phyloP scores from a whole-genome alignment of 30 jellyfish, hydroid and myxozoan genomes.

The Aurelia aurita region DNA sequence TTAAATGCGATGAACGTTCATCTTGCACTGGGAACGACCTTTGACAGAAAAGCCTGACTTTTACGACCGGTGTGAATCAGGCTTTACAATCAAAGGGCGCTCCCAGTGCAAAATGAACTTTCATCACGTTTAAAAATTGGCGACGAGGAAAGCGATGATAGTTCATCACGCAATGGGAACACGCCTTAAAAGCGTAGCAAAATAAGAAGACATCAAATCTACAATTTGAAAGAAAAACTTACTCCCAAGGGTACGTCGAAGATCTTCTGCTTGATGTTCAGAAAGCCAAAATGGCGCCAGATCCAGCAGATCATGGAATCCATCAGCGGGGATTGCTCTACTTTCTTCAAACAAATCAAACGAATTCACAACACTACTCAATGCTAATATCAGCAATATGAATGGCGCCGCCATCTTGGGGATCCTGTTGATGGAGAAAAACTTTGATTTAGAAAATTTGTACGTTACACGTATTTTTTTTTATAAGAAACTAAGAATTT shows the following conservation, averaged over 20 bases:
- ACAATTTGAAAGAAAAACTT: not conserved
- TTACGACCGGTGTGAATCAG: no score
- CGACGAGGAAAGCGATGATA: not conserved
- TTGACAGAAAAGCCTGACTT: no score
- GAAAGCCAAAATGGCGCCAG: conserved; percentile 19
- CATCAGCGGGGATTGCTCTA: conserved; percentile 6
- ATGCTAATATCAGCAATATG: not conserved
- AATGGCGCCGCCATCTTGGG: not conserved
- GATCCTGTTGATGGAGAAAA: not conserved
- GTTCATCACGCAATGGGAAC: no score
- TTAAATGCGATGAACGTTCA: no score
- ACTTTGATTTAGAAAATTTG: no score
- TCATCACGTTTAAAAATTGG: no score
- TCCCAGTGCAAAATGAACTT: no score
- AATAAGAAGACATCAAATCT: not conserved
- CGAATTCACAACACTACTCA: not conserved
- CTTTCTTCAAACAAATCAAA: conserved; percentile 8
- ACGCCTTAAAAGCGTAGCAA: not conserved
- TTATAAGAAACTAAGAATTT: no score
- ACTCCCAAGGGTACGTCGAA: conserved; percentile 5
- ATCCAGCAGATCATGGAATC: conserved; percentile 22
- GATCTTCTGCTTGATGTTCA: not conserved
- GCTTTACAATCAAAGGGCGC: no score
- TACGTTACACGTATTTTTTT: no score
- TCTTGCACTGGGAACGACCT: no score